Percentiles rank a stretch among this genome's conserved stretches.
These are phyloP conservation scores for Centroberyx gerrardi DNA, from an alignment of 2,797 vertebrate species.

Conservation along the genomic window DNA sequence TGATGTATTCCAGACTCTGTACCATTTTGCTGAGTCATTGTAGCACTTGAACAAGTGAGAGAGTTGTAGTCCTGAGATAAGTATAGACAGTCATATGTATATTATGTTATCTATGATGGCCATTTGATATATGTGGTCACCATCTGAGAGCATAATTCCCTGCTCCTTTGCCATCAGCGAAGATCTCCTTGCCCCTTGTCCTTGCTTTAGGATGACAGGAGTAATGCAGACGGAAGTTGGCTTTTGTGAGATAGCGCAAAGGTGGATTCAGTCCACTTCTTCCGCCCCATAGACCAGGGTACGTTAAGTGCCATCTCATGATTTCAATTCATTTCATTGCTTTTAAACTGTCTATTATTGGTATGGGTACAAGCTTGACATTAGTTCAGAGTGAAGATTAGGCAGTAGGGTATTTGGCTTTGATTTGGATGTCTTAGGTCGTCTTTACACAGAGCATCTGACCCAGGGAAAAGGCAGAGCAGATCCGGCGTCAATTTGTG, in stretches of 20 bases:
- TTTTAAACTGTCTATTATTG: no score
- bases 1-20: not conserved
- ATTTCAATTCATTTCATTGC: no score
- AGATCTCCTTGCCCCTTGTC: no score
- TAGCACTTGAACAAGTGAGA: not conserved
- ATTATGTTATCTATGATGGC: slow-evolving; percentile 1
- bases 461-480: no score
- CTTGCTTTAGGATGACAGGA: not conserved
- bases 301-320: not conserved
- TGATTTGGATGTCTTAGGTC: no score
- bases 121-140: slow-evolving; percentile 1
- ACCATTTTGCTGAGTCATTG: slow-evolving; percentile 14
- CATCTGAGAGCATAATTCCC: slow-evolving; percentile 14
- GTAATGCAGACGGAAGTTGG: not conserved
- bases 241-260: not conserved
- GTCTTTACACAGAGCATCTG: no score
- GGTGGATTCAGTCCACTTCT: not conserved
- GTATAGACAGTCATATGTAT: slow-evolving; percentile 12
- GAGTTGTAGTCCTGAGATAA: slow-evolving; percentile 5
- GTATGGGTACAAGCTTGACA: no score
- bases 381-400: no score
- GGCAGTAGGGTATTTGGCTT: no score
- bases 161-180: no score
- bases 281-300: not conserved
- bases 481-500: no score